These are phyloP conservation scores for Lasioglossum villosulum DNA, from an alignment of 2,888 invertebrate genomes.

Conservation along the genomic window DNA sequence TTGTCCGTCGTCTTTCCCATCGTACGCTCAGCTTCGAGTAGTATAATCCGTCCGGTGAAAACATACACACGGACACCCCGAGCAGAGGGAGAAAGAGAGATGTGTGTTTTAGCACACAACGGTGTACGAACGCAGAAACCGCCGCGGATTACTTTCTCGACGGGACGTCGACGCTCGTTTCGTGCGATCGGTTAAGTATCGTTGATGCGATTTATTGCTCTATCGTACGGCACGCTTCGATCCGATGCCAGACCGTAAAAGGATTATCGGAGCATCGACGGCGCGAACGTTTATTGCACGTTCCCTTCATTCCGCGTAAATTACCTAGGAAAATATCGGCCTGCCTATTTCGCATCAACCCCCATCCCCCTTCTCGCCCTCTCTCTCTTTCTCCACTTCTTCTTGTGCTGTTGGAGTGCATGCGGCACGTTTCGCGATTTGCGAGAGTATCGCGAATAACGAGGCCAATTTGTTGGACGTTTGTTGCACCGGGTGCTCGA, in stretches of 20 bases:
- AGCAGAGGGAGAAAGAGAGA: not conserved
- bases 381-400: not conserved
- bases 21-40: not conserved
- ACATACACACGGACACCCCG: conserved; percentile 10
- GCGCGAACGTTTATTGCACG: conserved; percentile 8
- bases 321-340: conserved; percentile 6
- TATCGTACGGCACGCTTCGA: conserved; percentile 5
- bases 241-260: conserved; percentile 15
- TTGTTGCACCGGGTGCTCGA: not conserved
- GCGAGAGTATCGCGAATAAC: not conserved
- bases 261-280: conserved; percentile 28
- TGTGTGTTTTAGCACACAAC: not conserved
- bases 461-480: conserved; percentile 3
- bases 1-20: not conserved
- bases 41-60: conserved; percentile 21
- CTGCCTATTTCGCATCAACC: not conserved
- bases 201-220: conserved; percentile 50
- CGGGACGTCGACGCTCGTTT: conserved; percentile 33
- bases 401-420: not conserved
- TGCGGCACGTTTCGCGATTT: not conserved
- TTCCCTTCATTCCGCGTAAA: conserved; percentile 9
- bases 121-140: conserved; percentile 1
- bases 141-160: conserved; percentile 56
- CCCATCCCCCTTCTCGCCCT: not conserved
- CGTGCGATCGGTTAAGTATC: conserved; percentile 44